Percentiles rank a stretch among this genome's conserved stretches.
phyloP scores from a whole-genome alignment of 2,113 vertebrate genomes.

The Muscicapa adusta region DNA sequence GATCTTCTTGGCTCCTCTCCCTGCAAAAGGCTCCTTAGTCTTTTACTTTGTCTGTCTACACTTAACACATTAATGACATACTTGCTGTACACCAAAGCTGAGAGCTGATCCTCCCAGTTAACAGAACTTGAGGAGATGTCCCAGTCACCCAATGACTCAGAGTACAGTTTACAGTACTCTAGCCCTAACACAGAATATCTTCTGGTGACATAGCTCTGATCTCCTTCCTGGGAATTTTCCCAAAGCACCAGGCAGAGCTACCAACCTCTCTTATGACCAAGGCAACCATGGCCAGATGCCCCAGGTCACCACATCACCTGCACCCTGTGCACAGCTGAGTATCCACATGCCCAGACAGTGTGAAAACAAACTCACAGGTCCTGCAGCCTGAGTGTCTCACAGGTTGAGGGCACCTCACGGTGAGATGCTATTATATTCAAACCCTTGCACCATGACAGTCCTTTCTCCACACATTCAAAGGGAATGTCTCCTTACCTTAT shows the following conservation, averaged over 20 bases:
- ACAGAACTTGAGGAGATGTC: neutral
- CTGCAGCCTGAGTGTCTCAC: neutral
- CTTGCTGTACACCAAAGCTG: neutral
- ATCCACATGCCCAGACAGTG: neutral
- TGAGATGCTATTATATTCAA: neutral
- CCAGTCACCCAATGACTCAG: neutral
- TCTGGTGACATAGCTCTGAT: neutral
- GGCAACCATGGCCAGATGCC: neutral
- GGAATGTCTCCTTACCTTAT: neutral
- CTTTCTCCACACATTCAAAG: neutral
- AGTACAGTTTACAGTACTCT: neutral
- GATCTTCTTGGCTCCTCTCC: conserved; percentile 17
- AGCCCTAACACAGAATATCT: neutral
- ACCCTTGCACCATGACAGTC: neutral
- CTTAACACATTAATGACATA: neutral
- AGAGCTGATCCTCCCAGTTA: neutral
- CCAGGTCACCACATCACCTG: neutral
- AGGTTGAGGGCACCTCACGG: neutral
- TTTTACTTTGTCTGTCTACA: neutral
- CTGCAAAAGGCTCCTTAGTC: neutral
- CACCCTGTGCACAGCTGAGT: neutral
- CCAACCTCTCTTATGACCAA: neutral
- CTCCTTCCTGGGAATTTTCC: neutral
- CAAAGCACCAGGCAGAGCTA: neutral
- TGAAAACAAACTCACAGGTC: neutral